These are phyloP conservation scores for Vireo griseus DNA, from an alignment of 2,797 vertebrate species.

Conservation along the genomic window DNA sequence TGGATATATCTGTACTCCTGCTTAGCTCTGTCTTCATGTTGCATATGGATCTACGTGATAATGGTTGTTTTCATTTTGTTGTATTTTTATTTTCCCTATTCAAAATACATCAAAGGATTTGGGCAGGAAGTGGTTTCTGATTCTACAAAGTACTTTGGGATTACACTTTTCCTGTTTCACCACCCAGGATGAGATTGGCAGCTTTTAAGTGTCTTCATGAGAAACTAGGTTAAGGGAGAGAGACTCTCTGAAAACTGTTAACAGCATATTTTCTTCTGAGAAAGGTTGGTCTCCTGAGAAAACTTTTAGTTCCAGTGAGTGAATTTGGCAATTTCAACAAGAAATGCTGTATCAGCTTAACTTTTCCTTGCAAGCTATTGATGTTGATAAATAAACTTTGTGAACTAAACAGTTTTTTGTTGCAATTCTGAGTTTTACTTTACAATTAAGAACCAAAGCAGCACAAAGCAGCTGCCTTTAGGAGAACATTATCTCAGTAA, in stretches of 20 bases:
- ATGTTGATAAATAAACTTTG: neutral
- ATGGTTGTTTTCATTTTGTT: neutral
- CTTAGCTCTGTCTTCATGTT: neutral
- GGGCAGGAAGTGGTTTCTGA: neutral
- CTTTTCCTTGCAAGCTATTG: neutral
- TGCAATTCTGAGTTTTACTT: neutral
- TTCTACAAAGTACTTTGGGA: neutral
- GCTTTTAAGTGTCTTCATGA: neutral
- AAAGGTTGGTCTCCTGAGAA: neutral
- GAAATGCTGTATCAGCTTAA: neutral
- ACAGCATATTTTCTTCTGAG: neutral
- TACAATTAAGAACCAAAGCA: neutral
- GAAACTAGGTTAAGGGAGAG: neutral
- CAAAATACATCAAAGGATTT: neutral
- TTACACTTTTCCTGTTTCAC: neutral
- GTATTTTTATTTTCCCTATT: neutral
- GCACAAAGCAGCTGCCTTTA: neutral
- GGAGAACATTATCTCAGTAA: neutral
- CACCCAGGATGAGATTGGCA: neutral
- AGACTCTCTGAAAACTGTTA: neutral
- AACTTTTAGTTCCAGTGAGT: neutral
- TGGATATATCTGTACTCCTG: neutral
- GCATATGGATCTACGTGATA: neutral
- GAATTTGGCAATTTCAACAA: neutral
- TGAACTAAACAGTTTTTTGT: neutral